Conservation (phyloP, 2,888 invertebrate genomes). For the Microdon myrmicae region DNA sequence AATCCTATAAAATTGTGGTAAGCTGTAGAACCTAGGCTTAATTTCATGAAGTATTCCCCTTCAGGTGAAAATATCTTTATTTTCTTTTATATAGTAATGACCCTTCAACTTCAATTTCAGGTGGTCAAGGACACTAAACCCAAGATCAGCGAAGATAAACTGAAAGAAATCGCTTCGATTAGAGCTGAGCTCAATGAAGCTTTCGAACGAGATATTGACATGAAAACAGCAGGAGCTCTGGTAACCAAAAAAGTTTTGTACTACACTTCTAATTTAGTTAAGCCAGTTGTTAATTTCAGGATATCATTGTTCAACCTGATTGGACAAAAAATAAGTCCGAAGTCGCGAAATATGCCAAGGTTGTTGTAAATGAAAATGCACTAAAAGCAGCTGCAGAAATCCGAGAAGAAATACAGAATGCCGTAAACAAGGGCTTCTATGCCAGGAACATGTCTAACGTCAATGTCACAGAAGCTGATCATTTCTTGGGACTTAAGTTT, state of each 20-base stretch:
- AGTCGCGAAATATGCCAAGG: slow-evolving; percentile 46
- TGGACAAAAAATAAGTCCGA: slow-evolving; percentile 56
- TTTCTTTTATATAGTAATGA: no score
- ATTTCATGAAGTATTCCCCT: no score
- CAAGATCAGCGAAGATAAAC: slow-evolving; percentile 17
- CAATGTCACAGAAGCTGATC: slow-evolving; percentile 28
- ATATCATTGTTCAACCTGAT: slow-evolving; percentile 60
- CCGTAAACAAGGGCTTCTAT: slow-evolving; percentile 48
- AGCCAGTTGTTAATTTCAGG: slow-evolving; percentile 24
- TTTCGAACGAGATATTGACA: slow-evolving; percentile 53
- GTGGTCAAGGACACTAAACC: slow-evolving; percentile 2
- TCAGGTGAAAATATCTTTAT: no score
- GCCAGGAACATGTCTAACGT: slow-evolving; percentile 15
- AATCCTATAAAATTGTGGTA: no score
- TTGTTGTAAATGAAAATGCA: slow-evolving; percentile 55
- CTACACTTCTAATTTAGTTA: background rate
- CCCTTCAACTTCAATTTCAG: slow-evolving; percentile 9
- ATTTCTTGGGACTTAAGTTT: slow-evolving; percentile 30
- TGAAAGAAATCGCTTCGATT: slow-evolving; percentile 57
- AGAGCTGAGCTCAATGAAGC: slow-evolving; percentile 59
- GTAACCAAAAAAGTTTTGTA: slow-evolving; percentile 17
- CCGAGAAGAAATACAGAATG: slow-evolving; percentile 55
- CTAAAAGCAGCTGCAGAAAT: slow-evolving; percentile 53
- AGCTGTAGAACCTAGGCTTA: no score
- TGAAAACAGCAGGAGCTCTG: slow-evolving; percentile 32